These are phyloP conservation scores for Tretioscincus oriximinensis DNA, from an alignment of 2,113 vertebrate species.

Conservation along the genomic window DNA sequence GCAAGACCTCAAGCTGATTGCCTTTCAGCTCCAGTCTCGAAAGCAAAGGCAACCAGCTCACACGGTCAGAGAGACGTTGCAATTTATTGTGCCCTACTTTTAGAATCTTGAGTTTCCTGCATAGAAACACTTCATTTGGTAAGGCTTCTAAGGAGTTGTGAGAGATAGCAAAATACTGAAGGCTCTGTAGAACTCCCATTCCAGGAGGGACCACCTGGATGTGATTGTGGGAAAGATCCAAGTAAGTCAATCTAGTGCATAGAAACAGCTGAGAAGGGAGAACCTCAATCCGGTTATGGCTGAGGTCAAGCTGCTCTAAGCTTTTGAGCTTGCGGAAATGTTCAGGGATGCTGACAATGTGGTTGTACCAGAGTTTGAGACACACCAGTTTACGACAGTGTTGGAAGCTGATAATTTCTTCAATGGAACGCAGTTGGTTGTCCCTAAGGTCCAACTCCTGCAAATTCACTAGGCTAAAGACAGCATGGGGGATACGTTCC, in stretches of 20 bases:
- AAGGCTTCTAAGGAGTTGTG: conserved; percentile 81
- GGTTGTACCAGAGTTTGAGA: conserved; percentile 86
- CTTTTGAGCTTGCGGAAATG: conserved; percentile 81
- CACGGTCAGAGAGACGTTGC: conserved; percentile 70
- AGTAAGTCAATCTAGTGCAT: conserved; percentile 80
- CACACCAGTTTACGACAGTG: conserved; percentile 82
- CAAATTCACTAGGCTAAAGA: conserved; percentile 82
- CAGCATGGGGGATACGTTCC: conserved; percentile 85
- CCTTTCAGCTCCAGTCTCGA: conserved; percentile 81
- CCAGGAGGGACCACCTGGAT: conserved; percentile 77
- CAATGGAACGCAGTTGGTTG: conserved; percentile 84
- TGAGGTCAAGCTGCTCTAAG: conserved; percentile 81
- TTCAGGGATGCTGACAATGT: conserved; percentile 82
- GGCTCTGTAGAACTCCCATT: conserved; percentile 79
- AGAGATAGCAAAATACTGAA: conserved; percentile 79
- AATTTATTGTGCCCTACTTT: conserved; percentile 80
- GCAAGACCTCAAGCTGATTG: conserved; percentile 80
- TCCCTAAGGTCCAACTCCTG: conserved; percentile 85
- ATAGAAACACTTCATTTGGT: conserved; percentile 86
- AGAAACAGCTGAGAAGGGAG: conserved; percentile 80
- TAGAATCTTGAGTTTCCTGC: conserved; percentile 79
- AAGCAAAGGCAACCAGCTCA: conserved; percentile 74
- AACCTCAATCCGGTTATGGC: conserved; percentile 82
- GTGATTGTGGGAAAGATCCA: conserved; percentile 86
- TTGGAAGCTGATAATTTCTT: conserved; percentile 89